Evolutionary conservation across 2,113 vertebrate genomes (phyloP).

Genomic region (Psephotus haematonotus): DNA sequence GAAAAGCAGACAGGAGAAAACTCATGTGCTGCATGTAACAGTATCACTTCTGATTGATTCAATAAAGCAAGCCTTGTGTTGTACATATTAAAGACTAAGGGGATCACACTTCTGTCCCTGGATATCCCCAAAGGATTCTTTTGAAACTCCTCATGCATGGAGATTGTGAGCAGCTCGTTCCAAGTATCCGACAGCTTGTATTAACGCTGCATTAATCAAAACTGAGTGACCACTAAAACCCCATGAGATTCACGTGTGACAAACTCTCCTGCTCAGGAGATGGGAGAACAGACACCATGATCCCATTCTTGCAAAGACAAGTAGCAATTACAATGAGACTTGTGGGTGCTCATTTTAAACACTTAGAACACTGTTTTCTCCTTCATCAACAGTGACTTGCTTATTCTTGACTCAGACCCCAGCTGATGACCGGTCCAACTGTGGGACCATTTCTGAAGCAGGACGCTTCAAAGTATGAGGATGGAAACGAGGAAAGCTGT

Average conservation of each 20-base stretch:
- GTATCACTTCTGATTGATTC: background rate
- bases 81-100: background rate
- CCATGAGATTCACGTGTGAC: background rate
- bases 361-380: rapidly evolving
- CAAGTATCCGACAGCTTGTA: background rate
- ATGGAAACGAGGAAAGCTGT: rapidly evolving
- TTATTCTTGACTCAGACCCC: background rate
- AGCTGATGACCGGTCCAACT: background rate
- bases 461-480: background rate
- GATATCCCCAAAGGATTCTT: background rate
- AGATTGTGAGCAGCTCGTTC: background rate
- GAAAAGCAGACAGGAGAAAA: background rate
- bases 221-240: background rate
- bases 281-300: background rate
- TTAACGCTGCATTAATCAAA: background rate
- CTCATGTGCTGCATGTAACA: rapidly evolving
- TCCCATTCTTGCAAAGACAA: background rate
- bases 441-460: background rate
- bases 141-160: background rate
- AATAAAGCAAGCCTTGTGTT: background rate
- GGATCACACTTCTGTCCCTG: slow-evolving; percentile 13
- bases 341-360: rapidly evolving
- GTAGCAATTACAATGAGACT: background rate
- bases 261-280: background rate
- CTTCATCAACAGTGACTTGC: background rate